Evolutionary conservation across 2,888 invertebrate genomes (phyloP), one percentile per base, ranked within the genome.

Genomic region (Acrobasis suavella): DNA sequence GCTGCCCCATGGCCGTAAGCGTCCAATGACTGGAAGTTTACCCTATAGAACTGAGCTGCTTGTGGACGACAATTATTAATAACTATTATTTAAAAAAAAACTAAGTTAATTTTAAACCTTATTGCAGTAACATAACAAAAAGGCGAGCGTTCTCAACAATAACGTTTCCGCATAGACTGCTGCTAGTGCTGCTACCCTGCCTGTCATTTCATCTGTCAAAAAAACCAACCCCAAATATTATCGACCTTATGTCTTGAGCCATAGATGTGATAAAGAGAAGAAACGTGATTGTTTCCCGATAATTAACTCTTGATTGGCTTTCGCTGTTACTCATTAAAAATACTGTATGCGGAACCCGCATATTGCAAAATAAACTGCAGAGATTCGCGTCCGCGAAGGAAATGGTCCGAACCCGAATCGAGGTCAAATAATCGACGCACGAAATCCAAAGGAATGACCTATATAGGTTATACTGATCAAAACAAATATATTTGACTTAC

Each of bases 401-500:
- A 54, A 16, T 42, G 38, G 49, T 37, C 17, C 66, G 72, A 66
- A 67, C 67, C 75, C 78, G 77, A 74, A 87, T 81, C 84, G 88
- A 85, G 89, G 89, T 89, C 89, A 86, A 79, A 70, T 71, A 76
- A 76, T 65, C 68, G 72, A 74, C 62, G 69, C 75, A 78, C 71
- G 75, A 68, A 70, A 50, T 64, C 52, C 73, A 69, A 77, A 82
- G 78, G 83, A 84, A 76, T 83, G 85, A 81, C 71, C 75, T 72
- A 75, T 69, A 75, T 80, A 85, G 82, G 84, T 86, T 85, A 85
- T 72, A 76, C 74, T 74, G 66, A 67, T 73, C 80, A 83, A 84
- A 85, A 86, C 83, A 86, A 32, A 82, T 78, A 78, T 65, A 65
- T 67, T 63, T 65, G 75, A 87, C 89, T 87, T 80, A 89, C 89